Evolutionary conservation across 2,888 invertebrate genomes (phyloP).

Genomic region (Axea sp.): DNA sequence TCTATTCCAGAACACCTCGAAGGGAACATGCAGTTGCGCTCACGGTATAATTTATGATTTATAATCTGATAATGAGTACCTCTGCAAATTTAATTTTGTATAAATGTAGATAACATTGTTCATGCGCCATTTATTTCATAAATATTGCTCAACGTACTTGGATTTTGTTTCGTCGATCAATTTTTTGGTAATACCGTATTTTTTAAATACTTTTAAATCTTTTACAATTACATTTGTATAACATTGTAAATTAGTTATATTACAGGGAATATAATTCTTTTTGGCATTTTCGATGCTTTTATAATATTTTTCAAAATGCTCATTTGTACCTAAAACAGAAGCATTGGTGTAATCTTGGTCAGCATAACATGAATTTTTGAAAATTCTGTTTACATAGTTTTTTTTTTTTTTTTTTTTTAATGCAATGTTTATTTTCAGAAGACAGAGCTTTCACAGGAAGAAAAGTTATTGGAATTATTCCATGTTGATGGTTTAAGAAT

Average conservation of each 20-base stretch:
- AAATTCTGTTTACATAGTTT: too few species aligned
- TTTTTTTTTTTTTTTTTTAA: too few species aligned
- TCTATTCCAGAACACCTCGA: constrained; percentile 94
- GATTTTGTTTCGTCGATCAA: constrained; percentile 82
- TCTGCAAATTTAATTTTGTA: constrained; percentile 74
- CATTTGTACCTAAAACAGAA: constrained; percentile 80
- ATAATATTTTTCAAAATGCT: constrained; percentile 78
- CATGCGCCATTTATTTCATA: too few species aligned
- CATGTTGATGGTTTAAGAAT: too few species aligned
- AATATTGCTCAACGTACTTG: constrained; percentile 70
- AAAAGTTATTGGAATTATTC: too few species aligned
- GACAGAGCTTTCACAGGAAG: too few species aligned
- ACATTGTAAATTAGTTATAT: constrained; percentile 83
- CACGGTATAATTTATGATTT: constrained; percentile 88
- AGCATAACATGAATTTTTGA: too few species aligned
- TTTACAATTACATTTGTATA: constrained; percentile 83
- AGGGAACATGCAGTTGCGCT: constrained; percentile 94
- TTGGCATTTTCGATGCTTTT: constrained; percentile 80
- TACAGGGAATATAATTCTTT: constrained; percentile 81
- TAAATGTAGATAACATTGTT: neutral
- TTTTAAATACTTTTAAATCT: constrained; percentile 86
- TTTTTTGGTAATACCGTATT: constrained; percentile 85
- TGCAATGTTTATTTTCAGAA: too few species aligned
- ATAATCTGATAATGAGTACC: constrained; percentile 92
- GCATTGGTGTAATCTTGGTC: too few species aligned